Base-by-base conservation (phyloP, 2,888 invertebrate species). In the Lasiommata megera region DNA sequence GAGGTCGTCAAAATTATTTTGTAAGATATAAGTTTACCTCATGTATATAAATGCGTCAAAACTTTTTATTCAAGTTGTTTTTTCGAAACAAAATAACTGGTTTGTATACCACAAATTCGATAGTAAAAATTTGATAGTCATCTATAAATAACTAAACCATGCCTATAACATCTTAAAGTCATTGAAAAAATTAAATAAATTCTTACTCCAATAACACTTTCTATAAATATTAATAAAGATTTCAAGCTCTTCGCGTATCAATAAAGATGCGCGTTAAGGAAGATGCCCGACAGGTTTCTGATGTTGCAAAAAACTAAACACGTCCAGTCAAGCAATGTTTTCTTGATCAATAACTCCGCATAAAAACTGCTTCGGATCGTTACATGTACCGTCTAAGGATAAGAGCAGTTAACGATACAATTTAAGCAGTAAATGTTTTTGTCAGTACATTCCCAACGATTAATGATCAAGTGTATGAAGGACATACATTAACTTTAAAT, bases 231-330 rank as follows among this genome's bases (percentile, higher is more conserved):
- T 53, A 23, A 57, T 43, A 53, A 48, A 17, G 8, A 41, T 31
- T 38, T 34, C 18, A 36, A n/a, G n/a, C n/a, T n/a, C n/a, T n/a
- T n/a, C n/a, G n/a, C n/a, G n/a, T n/a, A n/a, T n/a, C n/a, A 54
- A 34, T 17, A 18, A 40, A 14, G 18, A 37, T 36, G 38, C 14
- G n/a, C 48, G 28, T 51, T 8, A 34, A 38, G 29, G 53, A 43
- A 48, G 16, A 41, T 29, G 28, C 41, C 14, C 23, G 31, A 53
- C 58, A 46, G 54, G 56, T 53, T 53, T 43, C 12, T 31, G 29
- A 43, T 28, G 48, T 9, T 37, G 38, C 38, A 57, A 60, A 60
- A n/a, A 60, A 60, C 54, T 57, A 56, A 54, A 50, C 56, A 31
- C 16, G 50, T 28, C 57, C 16, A 44, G 44, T 23, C 47, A n/a